Evolutionary conservation across 2,797 vertebrate species (phyloP).

Genomic region (Philypnodon macrostomus): DNA sequence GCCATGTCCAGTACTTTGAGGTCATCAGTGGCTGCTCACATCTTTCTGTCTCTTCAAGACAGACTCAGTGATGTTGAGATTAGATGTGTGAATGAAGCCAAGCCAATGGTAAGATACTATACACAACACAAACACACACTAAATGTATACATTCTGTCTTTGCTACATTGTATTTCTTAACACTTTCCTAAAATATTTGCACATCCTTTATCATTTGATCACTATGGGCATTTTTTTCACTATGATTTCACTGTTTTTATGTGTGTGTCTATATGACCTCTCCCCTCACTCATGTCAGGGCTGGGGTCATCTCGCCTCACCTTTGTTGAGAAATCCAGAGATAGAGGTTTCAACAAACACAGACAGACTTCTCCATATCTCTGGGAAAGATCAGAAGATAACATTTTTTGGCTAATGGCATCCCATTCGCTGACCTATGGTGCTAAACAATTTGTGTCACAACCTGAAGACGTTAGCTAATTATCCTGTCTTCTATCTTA

Average conservation of each 20-base stretch:
- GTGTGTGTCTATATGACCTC: conserved; percentile 24
- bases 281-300: conserved; percentile 33
- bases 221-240: too few relatives aligned
- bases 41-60: too few relatives aligned
- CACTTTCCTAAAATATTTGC: too few relatives aligned
- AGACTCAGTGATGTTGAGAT: too few relatives aligned
- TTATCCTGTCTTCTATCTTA: conserved; percentile 11
- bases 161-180: too few relatives aligned
- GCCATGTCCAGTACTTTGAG: too few relatives aligned
- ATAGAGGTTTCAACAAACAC: conserved; percentile 53
- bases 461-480: conserved; percentile 15
- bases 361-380: conserved; percentile 54
- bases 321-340: conserved; percentile 58
- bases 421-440: conserved; percentile 10
- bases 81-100: too few relatives aligned
- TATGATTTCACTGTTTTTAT: conserved; percentile 53
- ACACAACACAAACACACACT: too few relatives aligned
- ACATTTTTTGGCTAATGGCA: conserved; percentile 57
- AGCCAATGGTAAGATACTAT: too few relatives aligned
- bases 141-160: too few relatives aligned
- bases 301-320: conserved; percentile 65
- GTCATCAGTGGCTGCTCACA: too few relatives aligned
- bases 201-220: too few relatives aligned
- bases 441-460: conserved; percentile 16
- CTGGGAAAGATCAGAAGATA: conserved; percentile 52